Conservation (phyloP, 2,797 vertebrate genomes). For the Ctenosaura bakeri region DNA sequence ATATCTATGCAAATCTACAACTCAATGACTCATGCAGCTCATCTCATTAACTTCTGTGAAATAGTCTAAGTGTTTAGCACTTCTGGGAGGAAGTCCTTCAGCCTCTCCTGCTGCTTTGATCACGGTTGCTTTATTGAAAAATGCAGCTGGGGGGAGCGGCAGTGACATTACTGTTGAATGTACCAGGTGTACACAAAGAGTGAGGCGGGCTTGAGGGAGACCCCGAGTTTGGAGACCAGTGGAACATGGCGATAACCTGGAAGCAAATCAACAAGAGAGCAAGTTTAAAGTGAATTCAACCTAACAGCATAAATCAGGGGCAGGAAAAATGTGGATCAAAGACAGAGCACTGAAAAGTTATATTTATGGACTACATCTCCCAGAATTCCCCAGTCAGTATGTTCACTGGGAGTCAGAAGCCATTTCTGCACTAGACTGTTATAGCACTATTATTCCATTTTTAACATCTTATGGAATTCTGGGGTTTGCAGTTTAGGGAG, state of each 20-base stretch:
- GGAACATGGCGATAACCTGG: conserved; percentile 89
- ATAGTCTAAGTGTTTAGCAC: rapidly evolving
- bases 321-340: background rate
- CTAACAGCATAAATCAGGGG: background rate
- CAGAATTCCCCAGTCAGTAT: too few species aligned
- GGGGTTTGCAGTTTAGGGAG: too few species aligned
- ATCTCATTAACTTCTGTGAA: background rate
- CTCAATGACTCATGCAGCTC: background rate
- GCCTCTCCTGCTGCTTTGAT: background rate
- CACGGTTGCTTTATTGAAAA: conserved; percentile 75
- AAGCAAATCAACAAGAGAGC: conserved; percentile 49
- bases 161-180: conserved; percentile 63
- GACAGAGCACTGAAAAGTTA: too few species aligned
- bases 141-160: background rate
- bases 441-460: too few species aligned
- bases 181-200: conserved; percentile 87
- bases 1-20: too few species aligned
- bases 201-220: conserved; percentile 83
- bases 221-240: conserved; percentile 80
- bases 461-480: too few species aligned
- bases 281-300: background rate
- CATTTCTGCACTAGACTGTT: too few species aligned
- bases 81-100: conserved; percentile 1
- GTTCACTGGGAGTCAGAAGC: too few species aligned
- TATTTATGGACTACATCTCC: too few species aligned